These are phyloP conservation scores for Drosophila takahashii DNA, from an alignment of 1,140 invertebrate species.

Conservation along the genomic window DNA sequence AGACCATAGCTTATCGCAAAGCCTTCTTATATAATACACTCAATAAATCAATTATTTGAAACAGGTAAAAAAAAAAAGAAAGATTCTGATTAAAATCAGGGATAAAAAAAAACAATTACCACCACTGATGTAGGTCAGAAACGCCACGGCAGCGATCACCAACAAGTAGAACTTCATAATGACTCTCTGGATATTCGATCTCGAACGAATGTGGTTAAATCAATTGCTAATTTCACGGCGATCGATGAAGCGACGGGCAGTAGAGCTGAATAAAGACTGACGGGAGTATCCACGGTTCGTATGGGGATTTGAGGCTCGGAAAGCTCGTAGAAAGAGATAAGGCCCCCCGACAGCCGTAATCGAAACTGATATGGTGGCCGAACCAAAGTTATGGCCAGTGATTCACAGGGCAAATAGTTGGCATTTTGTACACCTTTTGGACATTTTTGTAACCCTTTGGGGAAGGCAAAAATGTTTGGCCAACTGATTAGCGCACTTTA, in stretches of 20 bases:
- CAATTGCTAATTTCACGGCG: constrained; percentile 6
- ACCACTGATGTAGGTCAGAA: constrained; percentile 63
- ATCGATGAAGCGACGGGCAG: constrained; percentile 8
- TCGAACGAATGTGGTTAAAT: too few species aligned
- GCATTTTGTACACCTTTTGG: not conserved
- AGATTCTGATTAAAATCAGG: not conserved
- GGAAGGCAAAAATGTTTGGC: not conserved
- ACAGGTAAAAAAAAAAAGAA: constrained; percentile 13
- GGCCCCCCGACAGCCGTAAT: not conserved
- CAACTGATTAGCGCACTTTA: too few species aligned
- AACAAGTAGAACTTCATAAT: constrained; percentile 58
- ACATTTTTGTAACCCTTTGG: too few species aligned
- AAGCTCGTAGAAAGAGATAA: constrained; percentile 4
- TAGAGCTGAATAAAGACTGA: constrained; percentile 18
- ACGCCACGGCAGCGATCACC: constrained; percentile 51
- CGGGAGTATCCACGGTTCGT: not conserved
- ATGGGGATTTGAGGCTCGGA: not conserved
- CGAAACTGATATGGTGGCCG: constrained; percentile 1
- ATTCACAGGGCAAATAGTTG: constrained; percentile 5
- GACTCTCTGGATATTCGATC: constrained; percentile 18
- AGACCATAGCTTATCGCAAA: constrained; percentile 17
- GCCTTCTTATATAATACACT: constrained; percentile 41
- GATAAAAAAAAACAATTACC: constrained; percentile 41
- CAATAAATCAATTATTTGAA: not conserved
- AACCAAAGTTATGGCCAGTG: not conserved